A percentile compares a stretch with the other conserved stretches of the same genome.
Evolutionary conservation across 2,888 invertebrate genomes (phyloP).

Genomic region (Pocota personata): DNA sequence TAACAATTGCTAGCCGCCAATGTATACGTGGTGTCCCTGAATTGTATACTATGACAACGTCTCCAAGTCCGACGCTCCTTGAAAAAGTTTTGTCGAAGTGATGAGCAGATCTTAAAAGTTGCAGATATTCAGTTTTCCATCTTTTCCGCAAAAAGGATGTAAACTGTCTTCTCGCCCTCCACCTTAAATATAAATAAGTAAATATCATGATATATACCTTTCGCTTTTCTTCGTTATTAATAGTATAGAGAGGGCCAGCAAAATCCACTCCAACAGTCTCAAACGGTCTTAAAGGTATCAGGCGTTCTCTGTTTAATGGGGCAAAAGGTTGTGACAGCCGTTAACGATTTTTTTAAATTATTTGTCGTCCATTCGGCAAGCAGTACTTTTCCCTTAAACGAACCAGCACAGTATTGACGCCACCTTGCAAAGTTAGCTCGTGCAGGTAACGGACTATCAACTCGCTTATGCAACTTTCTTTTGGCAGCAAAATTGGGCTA

Average conservation of each 20-base stretch:
- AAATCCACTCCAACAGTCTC: too few relatives aligned
- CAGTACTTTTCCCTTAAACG: slow-evolving; percentile 14
- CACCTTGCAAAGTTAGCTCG: slow-evolving; percentile 7
- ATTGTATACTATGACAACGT: too few relatives aligned
- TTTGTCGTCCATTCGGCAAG: slow-evolving; percentile 12
- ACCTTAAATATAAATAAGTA: slow-evolving; percentile 32
- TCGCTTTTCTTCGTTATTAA: not conserved
- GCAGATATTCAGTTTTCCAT: too few relatives aligned
- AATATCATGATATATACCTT: slow-evolving; percentile 41
- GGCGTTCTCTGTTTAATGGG: not conserved
- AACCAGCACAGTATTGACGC: slow-evolving; percentile 12
- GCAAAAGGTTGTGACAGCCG: slow-evolving; percentile 36
- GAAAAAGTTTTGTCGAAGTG: too few relatives aligned
- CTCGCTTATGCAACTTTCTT: not conserved
- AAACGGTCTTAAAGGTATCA: slow-evolving; percentile 2
- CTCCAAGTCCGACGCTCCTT: too few relatives aligned
- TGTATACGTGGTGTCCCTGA: not conserved
- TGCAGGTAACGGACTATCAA: slow-evolving; percentile 9
- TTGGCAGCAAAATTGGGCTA: slow-evolving; percentile 23
- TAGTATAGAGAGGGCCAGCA: slow-evolving; percentile 38
- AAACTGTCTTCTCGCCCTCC: too few relatives aligned
- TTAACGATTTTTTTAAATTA: slow-evolving; percentile 13
- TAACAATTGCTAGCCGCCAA: too few relatives aligned
- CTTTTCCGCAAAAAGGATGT: too few relatives aligned
- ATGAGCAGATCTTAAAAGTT: too few relatives aligned